Base-by-base conservation (phyloP, 2,113 vertebrate genomes). In the Willisornis vidua region DNA sequence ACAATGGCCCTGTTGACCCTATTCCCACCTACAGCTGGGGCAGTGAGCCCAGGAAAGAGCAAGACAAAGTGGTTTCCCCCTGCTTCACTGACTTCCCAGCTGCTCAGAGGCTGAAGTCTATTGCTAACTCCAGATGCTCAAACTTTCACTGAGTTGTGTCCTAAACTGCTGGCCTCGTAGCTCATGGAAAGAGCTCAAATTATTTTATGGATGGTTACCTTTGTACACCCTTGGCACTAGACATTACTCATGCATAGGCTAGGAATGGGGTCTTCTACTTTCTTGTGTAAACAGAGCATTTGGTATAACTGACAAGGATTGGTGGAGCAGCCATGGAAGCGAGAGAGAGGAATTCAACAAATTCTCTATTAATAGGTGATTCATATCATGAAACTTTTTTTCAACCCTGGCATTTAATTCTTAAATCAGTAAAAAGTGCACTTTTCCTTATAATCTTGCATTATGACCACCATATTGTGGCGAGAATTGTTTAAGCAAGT, bases 171-270 rank as follows among this genome's bases (percentile, higher is more conserved):
- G 24, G 78, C 67, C 5, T 3, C 61, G 31, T 68, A 95, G 87
- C 67, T 85, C 74, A 63, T 83, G 88, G 82, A 90, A 92, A 87
- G 78, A 88, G 63, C 78, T 95, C 71, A 59, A 41, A 88, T 85
- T 88, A 71, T 94, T 88, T 91, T 94, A 96, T 88, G 87, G 95
- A 63, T 96, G 93, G 75, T 94, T 97, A 90, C 67, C 67, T 93
- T 80, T 91, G 71, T 93, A 76, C 57, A 83, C 72, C 83, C 82
- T 94, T 96, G 90, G 85, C 67, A 86, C 63, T 59, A 55, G 43
- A 41, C 85, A 67, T 96, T 95, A 90, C 75, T 96, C 59, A 52
- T 19, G 55, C 79, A 83, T 39, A 75, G 48, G 59, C 85, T 80
- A 63, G 75, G 90, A 67, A 33, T 83, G 79, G 87, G 79, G n/a